phyloP scores from a whole-genome alignment of 1,140 invertebrate species.

The Drosophila insularis region DNA sequence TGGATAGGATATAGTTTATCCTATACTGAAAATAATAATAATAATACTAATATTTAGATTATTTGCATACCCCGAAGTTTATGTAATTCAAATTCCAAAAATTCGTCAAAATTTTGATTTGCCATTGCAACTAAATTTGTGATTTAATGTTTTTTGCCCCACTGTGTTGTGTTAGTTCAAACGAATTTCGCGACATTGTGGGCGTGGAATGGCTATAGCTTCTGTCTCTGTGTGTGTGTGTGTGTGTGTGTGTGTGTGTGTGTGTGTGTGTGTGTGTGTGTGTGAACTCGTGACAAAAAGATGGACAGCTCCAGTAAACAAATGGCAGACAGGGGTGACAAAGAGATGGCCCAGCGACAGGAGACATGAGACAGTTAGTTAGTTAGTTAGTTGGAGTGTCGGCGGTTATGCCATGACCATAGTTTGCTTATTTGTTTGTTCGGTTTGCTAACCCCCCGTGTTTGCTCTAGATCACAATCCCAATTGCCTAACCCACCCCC shows the following conservation, averaged over 20 bases:
- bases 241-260: neutral
- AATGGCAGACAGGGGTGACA: constrained; percentile 58
- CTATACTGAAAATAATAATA: too few relatives aligned
- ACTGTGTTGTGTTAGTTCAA: constrained; percentile 37
- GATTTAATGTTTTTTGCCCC: neutral
- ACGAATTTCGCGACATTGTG: constrained; percentile 68
- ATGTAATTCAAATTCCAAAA: too few relatives aligned
- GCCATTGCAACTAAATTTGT: too few relatives aligned
- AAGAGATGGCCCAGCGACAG: constrained; percentile 13
- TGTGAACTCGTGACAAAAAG: constrained; percentile 70
- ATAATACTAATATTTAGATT: too few relatives aligned
- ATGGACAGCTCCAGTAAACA: constrained; percentile 69
- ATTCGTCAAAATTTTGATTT: too few relatives aligned
- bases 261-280: too few relatives aligned
- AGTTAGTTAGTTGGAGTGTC: constrained; percentile 56
- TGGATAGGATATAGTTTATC: too few relatives aligned
- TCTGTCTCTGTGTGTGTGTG: too few relatives aligned
- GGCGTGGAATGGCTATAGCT: constrained; percentile 41
- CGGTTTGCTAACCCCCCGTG: constrained; percentile 8
- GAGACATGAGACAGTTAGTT: constrained; percentile 43
- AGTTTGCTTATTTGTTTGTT: constrained; percentile 60
- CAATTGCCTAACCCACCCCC: constrained; percentile 16
- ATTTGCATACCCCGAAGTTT: too few relatives aligned
- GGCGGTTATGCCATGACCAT: constrained; percentile 60
- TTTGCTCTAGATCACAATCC: constrained; percentile 37